Evolutionary conservation across 2,888 invertebrate species (phyloP), one percentile per base, ranked within the genome.

Genomic region (Alviniconcha strummeri): DNA sequence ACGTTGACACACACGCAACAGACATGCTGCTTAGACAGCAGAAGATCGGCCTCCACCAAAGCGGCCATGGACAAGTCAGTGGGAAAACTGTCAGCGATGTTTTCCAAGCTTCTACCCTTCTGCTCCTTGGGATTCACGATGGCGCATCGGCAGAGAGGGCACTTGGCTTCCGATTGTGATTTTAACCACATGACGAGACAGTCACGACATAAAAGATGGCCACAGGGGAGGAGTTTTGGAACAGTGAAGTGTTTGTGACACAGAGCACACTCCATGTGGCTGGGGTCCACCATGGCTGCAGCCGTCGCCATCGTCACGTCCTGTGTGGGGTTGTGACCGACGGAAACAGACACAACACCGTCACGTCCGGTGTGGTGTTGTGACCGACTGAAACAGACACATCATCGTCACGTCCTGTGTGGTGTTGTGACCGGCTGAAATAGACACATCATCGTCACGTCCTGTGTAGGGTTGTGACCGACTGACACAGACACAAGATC

Each of bases 181-280:
- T 64, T 64, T 4, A 82, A 36, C 75, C 74, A 76, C n/a, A 67
- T 54, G 11, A 82, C 52, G 13, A 82, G 9, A 57, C 82, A 82
- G 57, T 75, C 64, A n/a, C 82, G 75, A 36, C 82, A 82, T 13
- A 82, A 55, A 3, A 82, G 7, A 57, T 82, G 82, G 67, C 64
- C 82, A n/a, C 82, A 82, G 7, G 67, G 55, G 19, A 82, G n/a
- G 57, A 76, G 52, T 55, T 76, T 82, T 55, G 82, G 82, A 0
- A 7, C 9, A 11, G 54, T 75, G 56, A 82, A 82, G n/a, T 11
- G 3, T 9, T 82, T 64, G 17, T 75, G 60, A 19, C 82, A 82
- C 7, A 82, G 36, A 9, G 56, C 60, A 55, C 82, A 82, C 82
- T 64, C 76, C 8, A 17, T 75, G 8, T 81, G 74, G 8, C 17